These are phyloP conservation scores for Ceuthmochares aereus DNA, from an alignment of 2,113 vertebrate species.

Conservation along the genomic window DNA sequence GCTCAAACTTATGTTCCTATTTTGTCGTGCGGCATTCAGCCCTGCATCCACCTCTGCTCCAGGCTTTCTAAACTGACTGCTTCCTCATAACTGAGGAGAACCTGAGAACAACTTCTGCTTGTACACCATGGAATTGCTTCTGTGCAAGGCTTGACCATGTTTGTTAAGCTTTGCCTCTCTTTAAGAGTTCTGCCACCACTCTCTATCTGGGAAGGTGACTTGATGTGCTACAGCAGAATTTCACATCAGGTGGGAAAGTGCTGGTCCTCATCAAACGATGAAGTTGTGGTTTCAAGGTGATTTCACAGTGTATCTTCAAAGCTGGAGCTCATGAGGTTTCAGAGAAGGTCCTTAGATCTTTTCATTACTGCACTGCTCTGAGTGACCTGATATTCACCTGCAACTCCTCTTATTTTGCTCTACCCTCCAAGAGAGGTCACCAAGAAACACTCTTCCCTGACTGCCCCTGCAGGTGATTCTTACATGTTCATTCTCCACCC, in stretches of 20 bases:
- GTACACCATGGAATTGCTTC: fast-evolving
- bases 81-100: background rate
- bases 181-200: background rate
- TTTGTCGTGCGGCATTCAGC: background rate
- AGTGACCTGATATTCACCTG: background rate
- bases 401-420: background rate
- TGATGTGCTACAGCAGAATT: fast-evolving
- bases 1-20: background rate
- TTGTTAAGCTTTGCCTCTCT: background rate
- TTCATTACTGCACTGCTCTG: background rate
- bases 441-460: background rate
- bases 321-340: background rate
- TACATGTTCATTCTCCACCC: fast-evolving
- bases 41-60: background rate
- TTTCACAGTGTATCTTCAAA: background rate
- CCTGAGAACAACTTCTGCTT: background rate
- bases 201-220: background rate
- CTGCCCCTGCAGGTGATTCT: background rate
- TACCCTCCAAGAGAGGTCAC: background rate
- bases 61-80: background rate
- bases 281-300: background rate
- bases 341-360: background rate
- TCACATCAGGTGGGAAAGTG: background rate
- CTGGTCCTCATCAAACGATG: background rate
- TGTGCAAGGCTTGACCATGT: background rate